Evolutionary conservation across 2,113 vertebrate genomes (phyloP), one percentile per base, ranked within the genome.

Genomic region (Platycercus adscitus): DNA sequence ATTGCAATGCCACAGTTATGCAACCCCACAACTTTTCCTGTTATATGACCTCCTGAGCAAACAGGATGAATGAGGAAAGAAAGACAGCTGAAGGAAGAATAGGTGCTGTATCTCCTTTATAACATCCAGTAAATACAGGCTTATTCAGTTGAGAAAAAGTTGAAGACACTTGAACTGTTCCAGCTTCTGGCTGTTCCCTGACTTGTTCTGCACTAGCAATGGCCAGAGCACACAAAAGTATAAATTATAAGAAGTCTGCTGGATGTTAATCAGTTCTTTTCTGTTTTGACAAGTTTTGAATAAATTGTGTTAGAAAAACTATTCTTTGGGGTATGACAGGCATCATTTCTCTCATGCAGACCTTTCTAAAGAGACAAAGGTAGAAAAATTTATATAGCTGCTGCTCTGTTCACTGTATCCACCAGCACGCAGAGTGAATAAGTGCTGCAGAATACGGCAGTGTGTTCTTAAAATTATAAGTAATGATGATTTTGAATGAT

Each of bases 401-500:
- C 41, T 83, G 10, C 29, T 93, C 11, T 78, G 23, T 43, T 89
- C 47, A 16, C 31, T 81, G 9, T 46, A 70, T 37, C 35, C 24
- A 71, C 37, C 71, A 68, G 65, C 19, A 83, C n/a, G 35, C 31
- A 88, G 68, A 53, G 10, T 71, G 55, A 89, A 35, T 65, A 84
- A 88, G 44, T 25, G 60, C 49, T n/a, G 35, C 19, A 91, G 72
- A 78, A 86, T 72, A 20, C 70, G 41, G 5, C 28, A 86, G 9
- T 46, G 3, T 65, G 11, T 50, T 94, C 63, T 58, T 79, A 79
- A 64, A 86, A 56, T 76, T 78, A 33, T 65, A 82, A 88, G 19
- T 94, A 86, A 88, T 90, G 46, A 70, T 69, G 55, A 68, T 24
- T 88, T 89, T 82, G 58, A 85, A 91, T 66, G 35, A 94, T 78